Base-by-base conservation (phyloP, 2,797 vertebrate species). In the Phyllotis vaccarum region DNA sequence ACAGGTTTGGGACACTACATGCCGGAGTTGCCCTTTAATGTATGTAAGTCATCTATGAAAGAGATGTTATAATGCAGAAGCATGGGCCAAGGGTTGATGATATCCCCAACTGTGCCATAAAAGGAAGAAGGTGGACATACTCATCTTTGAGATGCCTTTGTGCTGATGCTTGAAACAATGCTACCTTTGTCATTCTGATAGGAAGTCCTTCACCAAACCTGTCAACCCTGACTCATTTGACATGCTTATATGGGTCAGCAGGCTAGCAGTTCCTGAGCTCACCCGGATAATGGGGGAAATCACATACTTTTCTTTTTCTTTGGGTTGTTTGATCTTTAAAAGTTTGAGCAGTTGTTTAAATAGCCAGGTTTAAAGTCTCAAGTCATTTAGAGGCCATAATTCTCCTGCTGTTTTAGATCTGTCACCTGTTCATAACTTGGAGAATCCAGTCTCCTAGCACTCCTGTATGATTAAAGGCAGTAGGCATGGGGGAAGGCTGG, bases 381-480 rank as follows among this genome's bases (percentile, higher is more conserved):
- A 90, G 78, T 88, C 86, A 54, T 93, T 88, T 82, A 27, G 66
- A 88, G 78, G 72, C 75, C 62, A 21, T 94, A 78, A 92, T 92
- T 94, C 70, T 88, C 29, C 86, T 66, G 46, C 14, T 40, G 37
- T 89, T 78, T 89, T 40, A 19, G 74, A 78, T 96, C n/a, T 14
- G n/a, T 43, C 72, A 68, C 91, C 93, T 40, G 19, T 49, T 81
- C 16, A 0, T 58, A 46, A 58, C 97, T 86, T 92, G 97, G 97
- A 97, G 98, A 89, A 1, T 91, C 66, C 46, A 66, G 80, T 92
- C 86, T 95, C 97, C 93, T 52, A 49, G 97, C 97, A 94, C 31
- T 27, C 62, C 89, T 72, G 82, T 88, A 83, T 97, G 97, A 97
- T 98, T 98, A 98, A 98, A 98, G 91, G 66, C 93, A 94, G 94